Percentiles rank a stretch among this genome's conserved stretches.
phyloP scores from a whole-genome alignment of 2,797 vertebrate species.

The Myioborus miniatus region DNA sequence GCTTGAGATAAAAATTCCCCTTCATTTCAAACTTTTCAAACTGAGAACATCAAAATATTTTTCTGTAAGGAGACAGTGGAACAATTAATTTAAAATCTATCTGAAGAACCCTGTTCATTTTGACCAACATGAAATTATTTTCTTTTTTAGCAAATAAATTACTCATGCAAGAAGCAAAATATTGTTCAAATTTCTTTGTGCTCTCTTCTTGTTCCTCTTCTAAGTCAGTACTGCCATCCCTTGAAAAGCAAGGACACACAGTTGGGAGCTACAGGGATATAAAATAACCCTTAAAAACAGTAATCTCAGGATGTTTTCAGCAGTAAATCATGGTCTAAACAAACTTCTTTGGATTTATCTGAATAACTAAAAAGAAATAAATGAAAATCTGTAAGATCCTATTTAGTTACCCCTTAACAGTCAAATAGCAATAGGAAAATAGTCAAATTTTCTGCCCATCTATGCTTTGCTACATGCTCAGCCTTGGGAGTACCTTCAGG shows the following conservation, averaged over 20 bases:
- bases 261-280: not conserved
- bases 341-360: not conserved
- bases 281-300: not conserved
- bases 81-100: not conserved
- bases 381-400: not conserved
- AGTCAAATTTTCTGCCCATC: not conserved
- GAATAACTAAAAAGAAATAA: not conserved
- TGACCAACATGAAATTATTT: not conserved
- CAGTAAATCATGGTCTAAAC: not conserved
- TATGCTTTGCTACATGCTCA: not conserved
- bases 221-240: not conserved
- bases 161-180: not conserved
- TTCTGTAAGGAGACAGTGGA: not conserved
- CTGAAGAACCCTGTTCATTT: accelerated
- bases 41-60: not conserved
- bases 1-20: not conserved
- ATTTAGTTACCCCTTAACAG: not conserved
- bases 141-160: not conserved
- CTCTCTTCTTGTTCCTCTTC: not conserved
- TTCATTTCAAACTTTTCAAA: constrained; percentile 5
- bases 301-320: not conserved
- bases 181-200: not conserved
- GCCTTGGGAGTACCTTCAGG: not conserved
- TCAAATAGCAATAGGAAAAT: not conserved
- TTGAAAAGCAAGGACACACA: not conserved